These are phyloP conservation scores for Tinamus guttatus DNA, from an alignment of 2,113 vertebrate species.

Conservation along the genomic window DNA sequence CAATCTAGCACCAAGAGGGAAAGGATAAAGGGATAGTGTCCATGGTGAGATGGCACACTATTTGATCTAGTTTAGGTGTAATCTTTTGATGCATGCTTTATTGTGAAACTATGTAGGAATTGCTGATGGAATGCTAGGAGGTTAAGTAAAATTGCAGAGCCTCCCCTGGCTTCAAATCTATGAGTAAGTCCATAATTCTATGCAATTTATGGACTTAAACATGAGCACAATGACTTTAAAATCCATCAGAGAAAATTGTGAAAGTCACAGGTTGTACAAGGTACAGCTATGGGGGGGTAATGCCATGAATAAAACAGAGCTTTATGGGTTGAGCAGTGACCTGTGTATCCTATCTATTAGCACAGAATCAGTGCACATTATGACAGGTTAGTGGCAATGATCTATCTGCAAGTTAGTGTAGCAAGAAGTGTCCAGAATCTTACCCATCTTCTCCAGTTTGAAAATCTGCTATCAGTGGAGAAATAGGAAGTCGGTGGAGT, in stretches of 20 bases:
- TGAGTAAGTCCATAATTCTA: background rate
- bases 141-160: background rate
- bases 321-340: background rate
- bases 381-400: background rate
- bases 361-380: background rate
- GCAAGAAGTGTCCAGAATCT: background rate
- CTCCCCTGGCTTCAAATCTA: background rate
- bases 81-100: background rate
- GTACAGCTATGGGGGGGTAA: background rate
- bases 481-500: slow-evolving; percentile 40
- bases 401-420: background rate
- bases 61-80: background rate
- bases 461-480: slow-evolving; percentile 32
- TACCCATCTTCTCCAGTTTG: slow-evolving; percentile 11
- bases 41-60: background rate
- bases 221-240: background rate
- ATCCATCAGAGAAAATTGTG: background rate
- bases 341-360: background rate
- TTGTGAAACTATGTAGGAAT: background rate
- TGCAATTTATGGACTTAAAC: background rate
- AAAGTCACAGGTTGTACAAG: background rate
- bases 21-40: background rate
- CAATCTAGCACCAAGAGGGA: background rate
- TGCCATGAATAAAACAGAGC: background rate
- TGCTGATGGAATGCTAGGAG: background rate